These are phyloP conservation scores for Leptopilina clavipes DNA, from an alignment of 1,140 invertebrate genomes.

Conservation along the genomic window DNA sequence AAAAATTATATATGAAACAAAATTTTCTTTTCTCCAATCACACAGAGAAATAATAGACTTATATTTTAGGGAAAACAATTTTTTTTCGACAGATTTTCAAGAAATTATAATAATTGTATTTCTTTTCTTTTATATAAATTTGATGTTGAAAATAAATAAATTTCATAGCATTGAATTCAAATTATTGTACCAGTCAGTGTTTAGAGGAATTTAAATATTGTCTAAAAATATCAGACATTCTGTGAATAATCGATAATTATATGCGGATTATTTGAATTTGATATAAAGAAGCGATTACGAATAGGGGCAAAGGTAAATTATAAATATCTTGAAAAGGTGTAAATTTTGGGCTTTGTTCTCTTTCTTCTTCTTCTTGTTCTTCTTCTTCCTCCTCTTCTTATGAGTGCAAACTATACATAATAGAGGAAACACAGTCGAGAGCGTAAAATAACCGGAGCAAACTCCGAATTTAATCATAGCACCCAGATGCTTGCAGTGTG, in stretches of 20 bases:
- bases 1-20: too few species aligned
- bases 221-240: background rate
- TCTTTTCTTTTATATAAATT: constrained; percentile 2
- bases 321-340: background rate
- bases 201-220: background rate
- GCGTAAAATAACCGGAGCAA: constrained; percentile 19
- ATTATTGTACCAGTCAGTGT: background rate
- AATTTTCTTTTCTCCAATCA: too few species aligned
- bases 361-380: background rate
- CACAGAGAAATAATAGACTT: too few species aligned
- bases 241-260: constrained; percentile 15
- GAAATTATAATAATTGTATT: background rate
- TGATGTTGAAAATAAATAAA: background rate
- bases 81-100: too few species aligned
- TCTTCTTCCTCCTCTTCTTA: background rate
- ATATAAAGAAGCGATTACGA: background rate
- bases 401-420: background rate
- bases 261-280: background rate
- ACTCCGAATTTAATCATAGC: constrained; percentile 30
- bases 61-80: too few species aligned
- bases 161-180: background rate
- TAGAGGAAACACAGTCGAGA: background rate
- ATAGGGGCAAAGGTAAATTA: background rate
- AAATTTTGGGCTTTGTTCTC: constrained; percentile 4
- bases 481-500: constrained; percentile 5